phyloP scores from a whole-genome alignment of 2,113 vertebrate genomes.

The Nesospiza acunhae region DNA sequence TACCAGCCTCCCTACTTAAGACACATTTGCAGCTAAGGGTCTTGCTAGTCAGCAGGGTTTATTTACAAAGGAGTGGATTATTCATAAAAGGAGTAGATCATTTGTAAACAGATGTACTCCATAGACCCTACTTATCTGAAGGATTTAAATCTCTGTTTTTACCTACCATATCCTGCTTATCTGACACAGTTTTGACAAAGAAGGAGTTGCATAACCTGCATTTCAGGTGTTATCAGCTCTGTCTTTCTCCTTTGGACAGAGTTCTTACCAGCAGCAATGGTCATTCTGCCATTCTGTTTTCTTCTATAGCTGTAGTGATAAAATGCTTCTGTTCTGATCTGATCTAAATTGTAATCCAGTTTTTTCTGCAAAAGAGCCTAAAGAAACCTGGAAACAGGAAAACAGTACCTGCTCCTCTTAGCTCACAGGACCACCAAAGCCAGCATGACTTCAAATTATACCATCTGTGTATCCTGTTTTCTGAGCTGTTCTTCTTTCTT shows the following conservation, averaged over 20 bases:
- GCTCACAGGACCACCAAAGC: not conserved
- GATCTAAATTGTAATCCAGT: not conserved
- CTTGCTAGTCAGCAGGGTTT: not conserved
- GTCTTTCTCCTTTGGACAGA: not conserved
- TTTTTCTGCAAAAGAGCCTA: not conserved
- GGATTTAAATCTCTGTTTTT: not conserved
- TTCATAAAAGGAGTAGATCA: not conserved
- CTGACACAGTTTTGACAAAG: not conserved
- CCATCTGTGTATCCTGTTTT: not conserved
- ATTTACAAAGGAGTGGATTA: not conserved
- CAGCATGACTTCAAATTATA: not conserved
- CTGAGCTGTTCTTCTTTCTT: not conserved
- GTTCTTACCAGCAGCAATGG: rapidly evolving
- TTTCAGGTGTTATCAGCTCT: not conserved
- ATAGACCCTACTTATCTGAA: not conserved
- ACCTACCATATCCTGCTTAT: not conserved
- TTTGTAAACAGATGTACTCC: not conserved
- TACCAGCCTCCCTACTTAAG: not conserved
- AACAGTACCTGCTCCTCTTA: not conserved
- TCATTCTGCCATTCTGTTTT: not conserved
- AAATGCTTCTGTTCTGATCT: not conserved
- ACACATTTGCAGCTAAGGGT: not conserved
- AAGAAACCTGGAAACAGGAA: not conserved
- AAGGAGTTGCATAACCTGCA: not conserved
- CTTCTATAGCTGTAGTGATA: not conserved